Percentiles rank a stretch among this genome's conserved stretches.
Evolutionary conservation across 2,797 vertebrate genomes (phyloP).

Genomic region (Emys orbicularis): DNA sequence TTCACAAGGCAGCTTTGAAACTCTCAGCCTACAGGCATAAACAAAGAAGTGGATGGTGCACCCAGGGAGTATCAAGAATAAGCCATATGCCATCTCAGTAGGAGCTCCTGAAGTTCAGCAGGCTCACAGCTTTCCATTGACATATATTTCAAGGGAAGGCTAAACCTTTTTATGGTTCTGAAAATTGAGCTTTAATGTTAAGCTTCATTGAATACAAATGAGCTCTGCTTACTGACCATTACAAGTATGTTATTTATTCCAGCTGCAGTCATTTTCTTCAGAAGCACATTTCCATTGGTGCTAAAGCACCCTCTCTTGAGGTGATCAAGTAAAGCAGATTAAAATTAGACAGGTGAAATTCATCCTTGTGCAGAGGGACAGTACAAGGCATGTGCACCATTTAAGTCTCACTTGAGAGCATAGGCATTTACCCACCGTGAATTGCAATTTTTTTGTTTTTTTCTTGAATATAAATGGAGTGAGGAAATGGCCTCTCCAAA

Average conservation of each 20-base stretch:
- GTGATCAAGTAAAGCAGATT: not conserved
- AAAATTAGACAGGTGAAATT: not conserved
- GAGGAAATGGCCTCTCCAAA: not conserved
- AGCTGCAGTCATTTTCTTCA: not conserved
- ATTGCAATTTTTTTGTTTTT: not conserved
- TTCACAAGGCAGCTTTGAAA: constrained; percentile 29
- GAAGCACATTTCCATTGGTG: not conserved
- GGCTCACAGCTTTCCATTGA: not conserved
- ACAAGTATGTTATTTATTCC: not conserved
- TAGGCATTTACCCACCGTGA: not conserved
- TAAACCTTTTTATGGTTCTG: not conserved
- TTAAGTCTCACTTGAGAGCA: not conserved
- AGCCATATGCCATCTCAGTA: constrained; percentile 37
- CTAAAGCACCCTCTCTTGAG: not conserved
- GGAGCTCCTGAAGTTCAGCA: constrained; percentile 23
- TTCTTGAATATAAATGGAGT: not conserved
- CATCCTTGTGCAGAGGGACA: not conserved
- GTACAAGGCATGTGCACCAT: not conserved
- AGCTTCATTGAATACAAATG: not conserved
- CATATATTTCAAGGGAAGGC: not conserved
- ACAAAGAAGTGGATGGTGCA: not conserved
- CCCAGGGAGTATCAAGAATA: not conserved
- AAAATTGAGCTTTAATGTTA: not conserved
- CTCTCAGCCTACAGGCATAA: constrained; percentile 1
- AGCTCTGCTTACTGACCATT: not conserved